Evolutionary conservation across 1,140 invertebrate genomes (phyloP), one percentile per base, ranked within the genome.

Genomic region (Dreissena polymorpha): DNA sequence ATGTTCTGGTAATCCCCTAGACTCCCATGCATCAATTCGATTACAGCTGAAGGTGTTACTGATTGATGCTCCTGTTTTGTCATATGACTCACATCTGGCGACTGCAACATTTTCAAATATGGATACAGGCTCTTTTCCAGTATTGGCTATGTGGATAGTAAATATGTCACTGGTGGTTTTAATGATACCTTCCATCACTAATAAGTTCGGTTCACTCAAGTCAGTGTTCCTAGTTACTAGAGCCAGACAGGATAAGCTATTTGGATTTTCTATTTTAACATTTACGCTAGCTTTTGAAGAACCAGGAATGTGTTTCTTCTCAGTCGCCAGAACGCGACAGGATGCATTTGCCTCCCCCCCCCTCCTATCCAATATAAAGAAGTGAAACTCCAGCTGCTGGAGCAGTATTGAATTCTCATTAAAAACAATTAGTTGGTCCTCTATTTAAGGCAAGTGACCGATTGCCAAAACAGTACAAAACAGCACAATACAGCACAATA

Each of bases 141-240:
- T 21, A 50, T 82, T 82, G 18, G 29, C 53, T 23, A 82, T 27
- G 23, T 72, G 18, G 18, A 82, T 16, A 39, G 79, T 70, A 14
- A 82, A 39, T 39, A 39, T 39, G 39, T 39, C 39, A 10, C 16
- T 65, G 2, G 29, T 53, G 23, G 29, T 23, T 25, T 23, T 57
- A 1, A 51, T 25, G 8, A 74, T 72, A 14, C 73, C n/a, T 13
- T 39, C 10, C 21, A 60, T 77, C 57, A 75, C 72, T 0, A 71
- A 39, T 25, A 70, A 2, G 27, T n/a, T 21, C 2, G 75, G 12
- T 29, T 23, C 21, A 25, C 14, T 10, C 65, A 39, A 60, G 50
- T 76, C 67, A 27, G 64, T 16, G 39, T 39, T 39, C n/a, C 71
- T 13, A 10, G 25, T 25, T 12, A 67, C 16, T 14, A 13, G 12